phyloP scores from a whole-genome alignment of 2,888 invertebrate genomes.

The Rhingia rostrata region DNA sequence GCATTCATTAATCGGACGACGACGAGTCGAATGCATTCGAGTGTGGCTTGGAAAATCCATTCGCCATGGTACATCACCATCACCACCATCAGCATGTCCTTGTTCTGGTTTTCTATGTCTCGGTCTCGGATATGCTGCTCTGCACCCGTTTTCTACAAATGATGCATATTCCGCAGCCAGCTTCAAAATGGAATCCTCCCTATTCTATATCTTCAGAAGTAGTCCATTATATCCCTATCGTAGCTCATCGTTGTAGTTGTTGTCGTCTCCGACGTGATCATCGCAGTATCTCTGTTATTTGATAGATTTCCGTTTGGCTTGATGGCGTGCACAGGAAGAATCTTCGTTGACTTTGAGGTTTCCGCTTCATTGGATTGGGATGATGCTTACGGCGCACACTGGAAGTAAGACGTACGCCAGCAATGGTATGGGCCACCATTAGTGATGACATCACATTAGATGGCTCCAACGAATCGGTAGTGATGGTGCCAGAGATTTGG shows the following conservation, averaged over 20 bases:
- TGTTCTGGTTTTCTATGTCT: constrained; percentile 54
- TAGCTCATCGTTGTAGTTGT: constrained; percentile 19
- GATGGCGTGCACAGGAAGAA: constrained; percentile 68
- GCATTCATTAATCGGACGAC: constrained; percentile 71
- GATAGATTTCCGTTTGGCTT: constrained; percentile 71
- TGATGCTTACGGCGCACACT: constrained; percentile 36
- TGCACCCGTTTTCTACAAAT: constrained; percentile 67
- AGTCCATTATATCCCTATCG: constrained; percentile 44
- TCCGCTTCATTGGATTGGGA: constrained; percentile 46
- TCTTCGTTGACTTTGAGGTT: constrained; percentile 73
- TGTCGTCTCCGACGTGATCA: constrained; percentile 25
- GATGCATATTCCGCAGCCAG: constrained; percentile 63
- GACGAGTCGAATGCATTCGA: constrained; percentile 71
- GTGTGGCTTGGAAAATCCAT: constrained; percentile 63
- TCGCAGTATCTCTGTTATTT: constrained; percentile 60
- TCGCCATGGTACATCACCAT: constrained; percentile 49
- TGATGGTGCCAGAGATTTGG: not conserved
- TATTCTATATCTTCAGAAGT: constrained; percentile 42
- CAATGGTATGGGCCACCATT: constrained; percentile 50
- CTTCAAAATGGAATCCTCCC: constrained; percentile 42
- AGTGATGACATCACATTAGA: constrained; percentile 58
- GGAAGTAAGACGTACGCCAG: constrained; percentile 58
- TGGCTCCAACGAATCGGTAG: constrained; percentile 21
- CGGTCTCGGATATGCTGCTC: constrained; percentile 35
- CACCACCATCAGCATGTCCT: constrained; percentile 55